Conservation (phyloP, 2,797 vertebrate species). For the Parauchenoglanis punctatus region DNA sequence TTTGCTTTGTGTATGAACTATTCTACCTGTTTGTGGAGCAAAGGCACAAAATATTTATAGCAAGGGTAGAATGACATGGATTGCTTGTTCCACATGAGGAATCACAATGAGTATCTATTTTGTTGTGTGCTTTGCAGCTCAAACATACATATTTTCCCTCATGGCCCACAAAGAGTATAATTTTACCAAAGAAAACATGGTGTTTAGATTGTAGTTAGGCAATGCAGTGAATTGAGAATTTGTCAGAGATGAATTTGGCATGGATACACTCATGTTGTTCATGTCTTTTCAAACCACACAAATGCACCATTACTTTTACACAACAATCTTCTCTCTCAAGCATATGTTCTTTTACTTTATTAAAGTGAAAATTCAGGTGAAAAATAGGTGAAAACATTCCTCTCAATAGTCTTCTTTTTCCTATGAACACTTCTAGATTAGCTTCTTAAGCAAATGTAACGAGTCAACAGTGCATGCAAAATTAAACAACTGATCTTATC, state of each 20-base stretch:
- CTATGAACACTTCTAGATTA: not conserved
- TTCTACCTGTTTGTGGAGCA: not conserved
- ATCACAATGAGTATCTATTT: slow-evolving; percentile 44
- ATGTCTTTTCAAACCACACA: slow-evolving; percentile 9
- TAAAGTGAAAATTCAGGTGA: not conserved
- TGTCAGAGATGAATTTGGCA: slow-evolving; percentile 27
- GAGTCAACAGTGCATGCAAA: not conserved
- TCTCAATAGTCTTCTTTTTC: not conserved
- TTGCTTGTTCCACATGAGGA: slow-evolving; percentile 44
- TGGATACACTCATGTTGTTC: slow-evolving; percentile 22
- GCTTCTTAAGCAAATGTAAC: slow-evolving; percentile 14
- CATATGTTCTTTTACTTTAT: not conserved
- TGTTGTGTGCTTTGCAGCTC: slow-evolving; percentile 33
- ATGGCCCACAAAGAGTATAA: slow-evolving; percentile 29
- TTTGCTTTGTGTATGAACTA: slow-evolving; percentile 14
- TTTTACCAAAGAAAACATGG: slow-evolving; percentile 31
- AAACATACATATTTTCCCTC: slow-evolving; percentile 34
- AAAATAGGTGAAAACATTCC: not conserved
- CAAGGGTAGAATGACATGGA: slow-evolving; percentile 16
- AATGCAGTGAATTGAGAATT: slow-evolving; percentile 33
- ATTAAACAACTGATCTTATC: not conserved
- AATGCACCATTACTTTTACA: slow-evolving; percentile 15
- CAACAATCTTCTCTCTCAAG: not conserved
- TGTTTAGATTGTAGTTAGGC: slow-evolving; percentile 41
- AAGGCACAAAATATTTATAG: slow-evolving; percentile 9